Evolutionary conservation across 2,888 invertebrate genomes (phyloP), one percentile per base, ranked within the genome.

Genomic region (Aphodius sticticus): DNA sequence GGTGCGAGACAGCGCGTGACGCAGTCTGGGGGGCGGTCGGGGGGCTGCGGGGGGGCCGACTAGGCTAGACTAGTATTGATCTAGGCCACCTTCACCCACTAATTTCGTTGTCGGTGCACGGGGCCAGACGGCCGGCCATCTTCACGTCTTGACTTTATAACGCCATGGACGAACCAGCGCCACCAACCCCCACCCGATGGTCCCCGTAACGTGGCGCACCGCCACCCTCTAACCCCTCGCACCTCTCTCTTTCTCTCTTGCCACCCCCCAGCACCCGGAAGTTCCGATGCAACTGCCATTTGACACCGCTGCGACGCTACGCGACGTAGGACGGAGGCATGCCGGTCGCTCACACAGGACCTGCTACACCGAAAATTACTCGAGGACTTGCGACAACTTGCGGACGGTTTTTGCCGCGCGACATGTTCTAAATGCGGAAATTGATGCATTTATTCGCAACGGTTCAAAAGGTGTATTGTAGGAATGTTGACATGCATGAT

Each of bases 11-110:
- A 83, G 84, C 83, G 84, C 83, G 85, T 83, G 84, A 85, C 85
- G 85, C 85, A 84, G 84, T 82, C 83, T 71, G 84, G 85, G 53
- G 84, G 86, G 85, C 81, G 86, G 83, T 82, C 84, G 83, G 53
- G 53, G 53, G 53, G 7, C 53, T 9, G 53, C 53, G 53, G 53
- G 80, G 82, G 82, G 84, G 82, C 78, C 83, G 82, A 84, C 84
- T 85, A 84, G 86, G 87, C 88, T 88, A 89, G 89, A 88, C 87
- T 86, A 87, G 88, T 89, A 89, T 88, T 88, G 88, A 88, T 89
- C 89, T 89, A 87, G 88, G 88, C 89, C 88, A 89, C 88, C 53
- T 53, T 53, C 53, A 53, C 53, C 53, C 53, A 53, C 53, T 88
- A 88, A 88, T 88, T 88, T 88, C 87, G 87, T 87, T 86, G 86